Evolutionary conservation across 2,888 invertebrate species (phyloP).

Genomic region (Chrysina gloriosa): DNA sequence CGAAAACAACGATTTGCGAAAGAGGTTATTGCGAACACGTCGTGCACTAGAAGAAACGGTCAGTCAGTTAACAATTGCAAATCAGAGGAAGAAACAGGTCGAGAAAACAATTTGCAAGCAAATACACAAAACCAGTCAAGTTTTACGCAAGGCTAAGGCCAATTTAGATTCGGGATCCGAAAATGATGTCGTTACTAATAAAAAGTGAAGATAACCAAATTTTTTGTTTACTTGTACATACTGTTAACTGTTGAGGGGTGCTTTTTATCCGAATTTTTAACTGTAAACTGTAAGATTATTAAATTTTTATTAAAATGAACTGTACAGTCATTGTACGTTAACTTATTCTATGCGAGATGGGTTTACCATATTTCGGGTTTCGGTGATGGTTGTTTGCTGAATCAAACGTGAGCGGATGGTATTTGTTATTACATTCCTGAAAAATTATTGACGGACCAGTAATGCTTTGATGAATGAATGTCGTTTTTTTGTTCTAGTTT

Average conservation of each 20-base stretch:
- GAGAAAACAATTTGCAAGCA: conserved; percentile 86
- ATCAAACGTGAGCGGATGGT: neutral
- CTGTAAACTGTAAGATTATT: conserved; percentile 40
- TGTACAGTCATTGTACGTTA: conserved; percentile 19
- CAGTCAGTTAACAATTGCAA: conserved; percentile 79
- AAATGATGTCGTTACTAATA: conserved; percentile 54
- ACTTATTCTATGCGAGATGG: neutral
- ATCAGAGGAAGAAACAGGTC: conserved; percentile 83
- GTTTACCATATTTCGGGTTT: neutral
- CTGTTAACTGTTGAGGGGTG: conserved; percentile 40
- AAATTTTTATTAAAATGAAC: conserved; percentile 34
- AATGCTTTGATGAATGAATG: conserved; percentile 23
- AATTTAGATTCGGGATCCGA: conserved; percentile 73
- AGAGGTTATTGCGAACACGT: conserved; percentile 77
- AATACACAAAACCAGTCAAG: conserved; percentile 82
- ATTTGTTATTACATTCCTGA: conserved; percentile 33
- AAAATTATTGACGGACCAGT: conserved; percentile 20
- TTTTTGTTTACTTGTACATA: conserved; percentile 54
- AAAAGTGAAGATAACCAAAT: conserved; percentile 52
- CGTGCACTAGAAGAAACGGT: conserved; percentile 82
- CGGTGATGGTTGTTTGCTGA: neutral
- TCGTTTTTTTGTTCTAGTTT: neutral
- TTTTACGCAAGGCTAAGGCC: conserved; percentile 79
- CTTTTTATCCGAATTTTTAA: conserved; percentile 32
- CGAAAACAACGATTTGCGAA: conserved; percentile 79